Base-by-base conservation (phyloP, 1,140 invertebrate genomes). In the Drosophila azteca region DNA sequence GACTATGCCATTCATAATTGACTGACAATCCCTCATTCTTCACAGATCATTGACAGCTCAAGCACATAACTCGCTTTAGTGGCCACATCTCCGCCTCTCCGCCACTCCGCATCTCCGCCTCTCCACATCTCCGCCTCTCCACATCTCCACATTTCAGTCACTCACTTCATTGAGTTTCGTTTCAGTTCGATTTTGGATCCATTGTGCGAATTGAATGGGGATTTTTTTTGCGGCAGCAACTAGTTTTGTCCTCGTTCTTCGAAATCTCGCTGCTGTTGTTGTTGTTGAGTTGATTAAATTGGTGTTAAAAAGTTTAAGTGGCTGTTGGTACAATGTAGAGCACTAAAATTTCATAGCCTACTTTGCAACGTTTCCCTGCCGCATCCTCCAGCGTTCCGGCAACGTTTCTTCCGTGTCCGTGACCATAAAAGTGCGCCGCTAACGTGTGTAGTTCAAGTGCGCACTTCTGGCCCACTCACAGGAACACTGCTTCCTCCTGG, bases 401-500 rank as follows among this genome's bases (percentile, higher is more conserved):
- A 45, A 44, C 59, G 62, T 26, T 29, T 44, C 22, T n/a, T 26
- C 17, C 53, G 45, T 69, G 55, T 69, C 43, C 52, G 29, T 26
- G 65, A 64, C 76, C 67, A 73, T 87, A 79, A 87, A 87, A 82
- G 69, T 48, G 67, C 48, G 64, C 64, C 71, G 79, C 64, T 83
- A 88, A 87, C 67, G 83, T 88, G 79, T 87, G 76, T 87, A 87
- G 83, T 88, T 87, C 66, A 87, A 87, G 83, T 87, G 82, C 79
- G 83, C 79, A 87, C 83, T 85, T 87, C 43, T 70, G 52, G 62
- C 75, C 70, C 69, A 63, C 69, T 68, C 64, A 62, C 59, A 67
- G 50, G 43, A 54, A 31, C 29, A 45, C 11, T 13, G 17, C 22
- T 22, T 31, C 43, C 6, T 62, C 39, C 49, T 49, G 35, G 24